Percentiles rank a stretch among this genome's conserved stretches.
phyloP scores from a whole-genome alignment of 2,113 vertebrate genomes.

The Notarius lentiginosus region DNA sequence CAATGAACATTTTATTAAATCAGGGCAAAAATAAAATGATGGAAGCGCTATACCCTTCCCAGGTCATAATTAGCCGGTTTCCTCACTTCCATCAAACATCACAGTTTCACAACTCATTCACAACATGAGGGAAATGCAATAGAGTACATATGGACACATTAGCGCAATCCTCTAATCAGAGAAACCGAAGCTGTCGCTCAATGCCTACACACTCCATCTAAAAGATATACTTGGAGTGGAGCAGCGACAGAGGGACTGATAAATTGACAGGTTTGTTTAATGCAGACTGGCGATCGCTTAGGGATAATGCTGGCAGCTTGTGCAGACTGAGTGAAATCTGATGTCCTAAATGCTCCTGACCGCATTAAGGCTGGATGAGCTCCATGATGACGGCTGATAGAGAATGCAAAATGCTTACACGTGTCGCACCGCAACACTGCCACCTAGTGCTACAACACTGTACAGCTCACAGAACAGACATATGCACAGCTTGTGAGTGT shows the following conservation, averaged over 20 bases:
- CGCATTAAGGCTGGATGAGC: constrained; percentile 42
- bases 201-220: constrained; percentile 30
- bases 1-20: neutral
- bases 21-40: neutral
- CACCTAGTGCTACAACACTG: constrained; percentile 48
- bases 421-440: constrained; percentile 45
- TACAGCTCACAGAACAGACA: neutral
- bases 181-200: constrained; percentile 32
- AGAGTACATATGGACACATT: constrained; percentile 6
- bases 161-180: constrained; percentile 20
- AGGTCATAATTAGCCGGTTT: constrained; percentile 34
- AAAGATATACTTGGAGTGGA: constrained; percentile 37
- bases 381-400: constrained; percentile 39
- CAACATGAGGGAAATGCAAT: constrained; percentile 5
- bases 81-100: constrained; percentile 25
- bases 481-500: neutral
- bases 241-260: constrained; percentile 45
- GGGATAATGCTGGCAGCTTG: constrained; percentile 46
- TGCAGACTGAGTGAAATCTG: constrained; percentile 54
- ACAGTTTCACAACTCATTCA: constrained; percentile 15
- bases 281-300: constrained; percentile 37
- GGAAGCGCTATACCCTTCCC: neutral
- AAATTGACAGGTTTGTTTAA: constrained; percentile 54
- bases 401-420: constrained; percentile 25
- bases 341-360: constrained; percentile 48